Evolutionary conservation across 1,140 invertebrate genomes (phyloP), one percentile per base, ranked within the genome.

Genomic region (Zophobas atratus): DNA sequence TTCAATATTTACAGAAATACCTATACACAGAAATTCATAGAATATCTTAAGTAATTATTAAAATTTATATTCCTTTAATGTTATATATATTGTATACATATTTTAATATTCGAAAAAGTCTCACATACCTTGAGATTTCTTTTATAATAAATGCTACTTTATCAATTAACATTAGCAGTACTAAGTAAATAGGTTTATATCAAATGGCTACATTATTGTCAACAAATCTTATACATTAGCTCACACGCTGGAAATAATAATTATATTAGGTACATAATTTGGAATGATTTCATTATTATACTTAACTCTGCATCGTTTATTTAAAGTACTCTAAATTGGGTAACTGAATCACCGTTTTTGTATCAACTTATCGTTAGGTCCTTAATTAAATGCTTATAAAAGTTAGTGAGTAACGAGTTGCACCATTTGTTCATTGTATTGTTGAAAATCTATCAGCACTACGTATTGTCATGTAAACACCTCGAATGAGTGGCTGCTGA

Each of bases 341-440:
- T 84, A 85, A 84, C 83, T 74, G 77, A 85, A 82, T 80, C 82
- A 85, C 83, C 82, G 82, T 79, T 75, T 78, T 83, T 81, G 82
- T 20, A 20, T 70, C 57, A 73, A 74, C 55, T 79, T 57, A 77
- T 76, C 74, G 56, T 76, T 48, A 63, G 41, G 35, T 78, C 79
- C 74, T 32, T 81, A 83, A 83, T 81, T 84, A 84, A 84, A 85
- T 84, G 82, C 83, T 81, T 84, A 85, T 82, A 85, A 84, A 83
- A 83, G 77, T 84, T 83, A 84, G 79, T 77, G 75, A 83, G 79
- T 84, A 81, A 85, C 81, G 81, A 82, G 81, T 85, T 84, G 85
- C 85, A 86, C 85, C 85, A 86, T 85, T 83, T 84, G 83, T 86
- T 86, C 85, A 85, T 86, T 85, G 84, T 86, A 86, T 86, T 84